Conservation (phyloP, 64 coral and sea anemone genomes). For the Porites australiensis region DNA sequence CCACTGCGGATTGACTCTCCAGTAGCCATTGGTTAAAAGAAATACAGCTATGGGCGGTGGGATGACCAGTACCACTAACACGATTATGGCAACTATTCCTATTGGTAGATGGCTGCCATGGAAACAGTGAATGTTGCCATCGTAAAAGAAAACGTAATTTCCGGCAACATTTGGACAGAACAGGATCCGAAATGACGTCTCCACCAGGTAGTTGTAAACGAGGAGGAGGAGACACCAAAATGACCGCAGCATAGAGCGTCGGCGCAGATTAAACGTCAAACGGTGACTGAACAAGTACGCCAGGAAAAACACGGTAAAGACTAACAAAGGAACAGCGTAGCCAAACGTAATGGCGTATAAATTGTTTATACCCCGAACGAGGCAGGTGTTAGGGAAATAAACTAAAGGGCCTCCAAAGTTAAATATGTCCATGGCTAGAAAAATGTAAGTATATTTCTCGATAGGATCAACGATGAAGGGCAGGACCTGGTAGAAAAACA, state of each 20-base stretch:
- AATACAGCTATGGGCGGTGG: slow-evolving; percentile 59
- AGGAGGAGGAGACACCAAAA: slow-evolving; percentile 82
- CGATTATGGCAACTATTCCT: slow-evolving; percentile 28
- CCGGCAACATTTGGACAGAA: slow-evolving; percentile 48
- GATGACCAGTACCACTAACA: slow-evolving; percentile 49
- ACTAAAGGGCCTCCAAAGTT: slow-evolving; percentile 76
- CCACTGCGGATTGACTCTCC: slow-evolving; percentile 73
- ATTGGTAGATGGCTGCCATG: slow-evolving; percentile 61
- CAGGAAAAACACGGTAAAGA: slow-evolving; percentile 50
- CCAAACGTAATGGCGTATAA: slow-evolving; percentile 43
- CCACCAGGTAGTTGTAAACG: slow-evolving; percentile 74
- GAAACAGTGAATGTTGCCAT: slow-evolving; percentile 66
- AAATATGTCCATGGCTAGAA: slow-evolving; percentile 66
- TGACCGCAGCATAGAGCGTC: slow-evolving; percentile 47
- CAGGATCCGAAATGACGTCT: slow-evolving; percentile 71
- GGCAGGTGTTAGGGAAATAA: slow-evolving; percentile 47
- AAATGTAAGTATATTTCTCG: slow-evolving; percentile 15
- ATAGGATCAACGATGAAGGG: slow-evolving; percentile 67
- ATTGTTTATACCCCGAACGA: slow-evolving; percentile 46
- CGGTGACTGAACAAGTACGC: slow-evolving; percentile 69
- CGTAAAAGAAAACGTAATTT: slow-evolving; percentile 67
- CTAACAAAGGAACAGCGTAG: slow-evolving; percentile 48
- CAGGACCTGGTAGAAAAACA: slow-evolving; percentile 84
- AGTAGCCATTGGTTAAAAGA: slow-evolving; percentile 54
- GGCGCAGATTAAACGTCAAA: slow-evolving; percentile 55